A percentile compares a stretch with the other conserved stretches of the same genome.
Evolutionary conservation across 37 sponge, comb jelly and placozoan genomes (phyloP).

Genomic region (Spongilla lacustris): DNA sequence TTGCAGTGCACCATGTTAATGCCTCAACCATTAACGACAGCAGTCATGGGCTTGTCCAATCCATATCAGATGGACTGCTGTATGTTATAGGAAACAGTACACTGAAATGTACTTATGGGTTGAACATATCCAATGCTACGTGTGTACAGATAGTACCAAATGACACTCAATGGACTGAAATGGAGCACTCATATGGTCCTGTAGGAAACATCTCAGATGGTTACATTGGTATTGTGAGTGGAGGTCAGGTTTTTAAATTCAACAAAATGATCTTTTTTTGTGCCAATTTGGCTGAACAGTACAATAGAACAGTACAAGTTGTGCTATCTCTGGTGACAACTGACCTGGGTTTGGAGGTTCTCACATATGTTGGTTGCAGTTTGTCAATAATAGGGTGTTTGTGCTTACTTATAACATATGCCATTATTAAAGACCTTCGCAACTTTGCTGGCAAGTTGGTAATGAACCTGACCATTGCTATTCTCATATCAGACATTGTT

Average conservation of each 20-base stretch:
- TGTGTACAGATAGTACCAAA: not conserved
- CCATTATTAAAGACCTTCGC: slow-evolving; percentile 51
- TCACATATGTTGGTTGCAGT: slow-evolving; percentile 54
- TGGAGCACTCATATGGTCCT: not conserved
- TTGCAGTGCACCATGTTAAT: too few species aligned
- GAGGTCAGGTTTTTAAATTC: not conserved
- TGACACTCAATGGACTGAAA: not conserved
- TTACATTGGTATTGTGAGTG: not conserved
- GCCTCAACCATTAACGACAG: not conserved
- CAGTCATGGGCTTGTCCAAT: not conserved
- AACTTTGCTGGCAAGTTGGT: slow-evolving; percentile 27
- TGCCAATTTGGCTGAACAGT: not conserved
- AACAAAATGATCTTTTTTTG: not conserved
- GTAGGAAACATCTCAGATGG: not conserved
- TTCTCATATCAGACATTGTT: slow-evolving; percentile 25
- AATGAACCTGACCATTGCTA: slow-evolving; percentile 39
- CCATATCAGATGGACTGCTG: not conserved
- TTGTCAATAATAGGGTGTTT: slow-evolving; percentile 46
- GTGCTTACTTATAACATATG: slow-evolving; percentile 54
- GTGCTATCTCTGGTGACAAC: not conserved
- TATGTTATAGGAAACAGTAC: not conserved
- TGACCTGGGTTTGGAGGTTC: not conserved
- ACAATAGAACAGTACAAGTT: not conserved
- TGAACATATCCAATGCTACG: not conserved
- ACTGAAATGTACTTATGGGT: not conserved